Evolutionary conservation across 2,888 invertebrate species (phyloP), one percentile per base, ranked within the genome.

Genomic region (Toxonevra muliebris): DNA sequence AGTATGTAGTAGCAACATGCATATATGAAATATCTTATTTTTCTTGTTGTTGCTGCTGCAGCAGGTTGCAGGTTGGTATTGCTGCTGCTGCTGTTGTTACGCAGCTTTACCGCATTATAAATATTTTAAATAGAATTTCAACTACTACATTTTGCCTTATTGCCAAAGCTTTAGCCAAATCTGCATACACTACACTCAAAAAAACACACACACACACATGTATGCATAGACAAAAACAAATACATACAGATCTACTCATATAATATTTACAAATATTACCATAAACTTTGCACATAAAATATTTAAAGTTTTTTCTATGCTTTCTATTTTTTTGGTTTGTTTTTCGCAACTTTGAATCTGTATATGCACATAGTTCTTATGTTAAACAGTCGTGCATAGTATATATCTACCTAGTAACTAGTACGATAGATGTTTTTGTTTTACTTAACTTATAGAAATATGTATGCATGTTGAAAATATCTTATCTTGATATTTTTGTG

Each of bases 61-160:
- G 12, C 8, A 48, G 13, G 13, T 48, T 48, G 48, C 48, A 5
- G 2, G 13, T 5, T 53, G 15, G 4, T 8, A 17, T 5, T 53
- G 15, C 12, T 8, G 53, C 17, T 17, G 11, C 17, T 53, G 53
- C 17, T 60, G 41, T 20, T 53, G 53, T 53, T 54, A 60, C 60
- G 45, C 65, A 66, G 52, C 60, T 66, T 17, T 54, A 53, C 54
- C 54, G 65, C 65, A 61, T 66, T 66, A 54, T 66, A 54, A 45
- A 66, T 66, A 61, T 54, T 66, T 54, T 43, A 54, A 66, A 59
- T 43, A 30, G 42, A 43, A 61, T 54, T 66, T 52, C 50, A 4
- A 30, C 30, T 30, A 7, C 30, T 30, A 30, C 30, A 30, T 48
- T 50, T 57, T 48, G 50, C 57, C 64, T 57, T 57, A 64, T 48